Evolutionary conservation across 2,797 vertebrate genomes (phyloP).

Genomic region (Galaxias olidus): DNA sequence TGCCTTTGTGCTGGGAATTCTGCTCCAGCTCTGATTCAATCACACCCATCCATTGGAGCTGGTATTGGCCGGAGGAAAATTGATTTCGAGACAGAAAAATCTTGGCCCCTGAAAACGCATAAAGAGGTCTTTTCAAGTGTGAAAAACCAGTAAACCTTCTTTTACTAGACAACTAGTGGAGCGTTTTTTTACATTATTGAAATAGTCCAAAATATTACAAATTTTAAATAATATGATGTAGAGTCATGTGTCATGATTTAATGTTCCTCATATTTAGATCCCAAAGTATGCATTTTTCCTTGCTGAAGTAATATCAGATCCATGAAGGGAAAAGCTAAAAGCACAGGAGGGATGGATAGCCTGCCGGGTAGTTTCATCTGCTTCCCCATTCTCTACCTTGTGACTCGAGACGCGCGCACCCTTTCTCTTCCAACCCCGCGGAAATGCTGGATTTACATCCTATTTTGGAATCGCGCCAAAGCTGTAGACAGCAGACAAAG

Average conservation of each 20-base stretch:
- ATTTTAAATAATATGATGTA: too few relatives aligned
- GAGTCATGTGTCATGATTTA: too few relatives aligned
- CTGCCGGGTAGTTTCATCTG: slow-evolving; percentile 9
- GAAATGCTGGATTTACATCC: slow-evolving; percentile 51
- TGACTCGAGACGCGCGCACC: slow-evolving; percentile 6
- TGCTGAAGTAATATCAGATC: too few relatives aligned
- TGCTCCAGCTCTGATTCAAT: slow-evolving; percentile 49
- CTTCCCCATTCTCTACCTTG: neutral
- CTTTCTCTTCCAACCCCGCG: slow-evolving; percentile 1
- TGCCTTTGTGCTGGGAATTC: slow-evolving; percentile 61
- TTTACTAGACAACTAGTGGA: too few relatives aligned
- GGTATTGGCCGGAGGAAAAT: slow-evolving; percentile 45
- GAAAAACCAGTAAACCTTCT: too few relatives aligned
- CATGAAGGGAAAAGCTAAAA: too few relatives aligned
- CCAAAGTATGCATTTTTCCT: too few relatives aligned
- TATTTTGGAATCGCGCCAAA: slow-evolving; percentile 43
- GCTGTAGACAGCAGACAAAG: slow-evolving; percentile 40
- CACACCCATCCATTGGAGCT: slow-evolving; percentile 31
- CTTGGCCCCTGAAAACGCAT: neutral
- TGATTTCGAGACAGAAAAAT: slow-evolving; percentile 30
- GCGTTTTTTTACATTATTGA: too few relatives aligned
- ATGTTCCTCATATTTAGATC: too few relatives aligned
- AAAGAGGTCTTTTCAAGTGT: slow-evolving; percentile 34
- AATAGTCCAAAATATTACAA: too few relatives aligned
- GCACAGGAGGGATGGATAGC: neutral